Evolutionary conservation across 2,113 vertebrate genomes (phyloP).

Genomic region (Corythornis madagascariensis): DNA sequence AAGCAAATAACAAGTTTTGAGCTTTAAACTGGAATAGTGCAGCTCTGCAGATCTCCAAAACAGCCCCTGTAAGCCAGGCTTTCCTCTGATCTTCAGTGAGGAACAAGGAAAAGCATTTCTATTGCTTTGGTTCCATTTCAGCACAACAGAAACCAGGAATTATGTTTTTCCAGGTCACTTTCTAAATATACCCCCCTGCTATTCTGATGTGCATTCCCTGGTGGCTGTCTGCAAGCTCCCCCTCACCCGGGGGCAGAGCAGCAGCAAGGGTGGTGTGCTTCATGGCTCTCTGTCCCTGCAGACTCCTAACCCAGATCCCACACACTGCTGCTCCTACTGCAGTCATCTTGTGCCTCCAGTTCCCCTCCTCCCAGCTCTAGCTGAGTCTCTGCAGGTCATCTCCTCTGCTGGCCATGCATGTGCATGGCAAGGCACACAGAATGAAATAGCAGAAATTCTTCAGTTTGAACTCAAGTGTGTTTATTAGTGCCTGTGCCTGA

Average conservation of each 20-base stretch:
- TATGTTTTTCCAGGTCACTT: constrained; percentile 32
- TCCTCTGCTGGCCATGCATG: neutral
- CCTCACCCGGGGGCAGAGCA: neutral
- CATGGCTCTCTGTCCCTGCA: neutral
- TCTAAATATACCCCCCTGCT: neutral
- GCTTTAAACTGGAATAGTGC: neutral
- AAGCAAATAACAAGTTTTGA: neutral
- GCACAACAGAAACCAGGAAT: neutral
- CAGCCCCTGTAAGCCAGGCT: neutral
- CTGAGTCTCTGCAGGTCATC: neutral
- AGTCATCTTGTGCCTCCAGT: neutral
- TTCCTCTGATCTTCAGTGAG: neutral
- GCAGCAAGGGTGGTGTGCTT: neutral
- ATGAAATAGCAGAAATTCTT: neutral
- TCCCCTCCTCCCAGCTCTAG: neutral
- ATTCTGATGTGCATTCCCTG: neutral
- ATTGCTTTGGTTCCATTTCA: neutral
- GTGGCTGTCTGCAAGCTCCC: neutral
- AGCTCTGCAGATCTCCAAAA: neutral
- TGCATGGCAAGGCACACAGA: neutral
- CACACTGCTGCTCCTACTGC: neutral
- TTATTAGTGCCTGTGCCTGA: neutral
- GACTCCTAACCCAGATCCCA: constrained; percentile 4
- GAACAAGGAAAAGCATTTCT: neutral
- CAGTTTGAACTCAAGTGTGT: neutral